phyloP scores from a whole-genome alignment of 2,113 vertebrate species.

The Forbesichthys agassizii region DNA sequence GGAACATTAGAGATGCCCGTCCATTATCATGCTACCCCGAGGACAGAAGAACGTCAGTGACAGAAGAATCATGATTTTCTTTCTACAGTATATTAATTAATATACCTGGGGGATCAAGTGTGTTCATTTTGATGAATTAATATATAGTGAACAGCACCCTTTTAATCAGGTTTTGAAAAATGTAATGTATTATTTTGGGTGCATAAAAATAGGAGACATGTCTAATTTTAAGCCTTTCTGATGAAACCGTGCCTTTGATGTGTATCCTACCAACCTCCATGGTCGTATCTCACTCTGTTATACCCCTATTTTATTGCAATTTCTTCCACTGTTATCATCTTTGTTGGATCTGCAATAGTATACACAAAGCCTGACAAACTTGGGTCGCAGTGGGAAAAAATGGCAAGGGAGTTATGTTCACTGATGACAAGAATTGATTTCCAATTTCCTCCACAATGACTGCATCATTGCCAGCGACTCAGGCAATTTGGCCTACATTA shows the following conservation, averaged over 20 bases:
- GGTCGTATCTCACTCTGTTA: constrained; percentile 23
- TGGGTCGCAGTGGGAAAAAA: constrained; percentile 75
- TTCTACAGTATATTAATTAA: constrained; percentile 57
- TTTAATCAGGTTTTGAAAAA: constrained; percentile 9
- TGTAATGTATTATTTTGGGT: constrained; percentile 5
- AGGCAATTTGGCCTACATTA: constrained; percentile 88
- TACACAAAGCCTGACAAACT: constrained; percentile 67
- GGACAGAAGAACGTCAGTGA: constrained; percentile 39
- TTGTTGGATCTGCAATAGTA: constrained; percentile 45
- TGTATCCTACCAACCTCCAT: constrained; percentile 20
- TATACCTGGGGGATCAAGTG: constrained; percentile 40
- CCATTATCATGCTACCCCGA: constrained; percentile 59
- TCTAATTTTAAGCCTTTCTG: constrained; percentile 15
- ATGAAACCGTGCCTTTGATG: not conserved
- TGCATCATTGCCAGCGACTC: constrained; percentile 87
- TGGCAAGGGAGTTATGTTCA: constrained; percentile 78
- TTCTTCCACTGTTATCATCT: constrained; percentile 29
- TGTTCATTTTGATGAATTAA: constrained; percentile 40
- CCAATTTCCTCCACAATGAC: constrained; percentile 93
- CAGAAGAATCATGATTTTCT: constrained; percentile 15
- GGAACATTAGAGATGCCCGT: constrained; percentile 25
- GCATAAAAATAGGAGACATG: constrained; percentile 6
- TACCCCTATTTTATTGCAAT: constrained; percentile 31
- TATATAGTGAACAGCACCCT: constrained; percentile 8
- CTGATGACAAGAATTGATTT: constrained; percentile 96